A percentile compares a stretch with the other conserved stretches of the same genome.
Evolutionary conservation across 2,113 vertebrate species (phyloP).

Genomic region (Ondatra zibethicus): DNA sequence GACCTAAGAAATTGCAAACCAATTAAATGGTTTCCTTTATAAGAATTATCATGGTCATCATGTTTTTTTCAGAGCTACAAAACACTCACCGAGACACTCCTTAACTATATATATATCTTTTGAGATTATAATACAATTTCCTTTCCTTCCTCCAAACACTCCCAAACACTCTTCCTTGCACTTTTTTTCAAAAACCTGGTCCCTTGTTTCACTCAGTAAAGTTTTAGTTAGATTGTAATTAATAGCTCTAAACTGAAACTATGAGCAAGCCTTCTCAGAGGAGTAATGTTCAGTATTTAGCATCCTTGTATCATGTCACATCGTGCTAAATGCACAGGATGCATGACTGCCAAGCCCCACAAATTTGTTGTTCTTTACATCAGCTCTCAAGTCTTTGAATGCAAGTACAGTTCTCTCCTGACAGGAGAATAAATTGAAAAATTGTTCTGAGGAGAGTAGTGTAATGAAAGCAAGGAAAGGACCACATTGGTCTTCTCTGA

Average conservation of each 20-base stretch:
- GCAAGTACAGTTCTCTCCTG: not conserved
- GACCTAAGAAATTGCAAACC: not conserved
- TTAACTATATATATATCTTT: not conserved
- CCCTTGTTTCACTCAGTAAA: not conserved
- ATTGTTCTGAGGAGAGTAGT: not conserved
- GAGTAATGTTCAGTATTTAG: not conserved
- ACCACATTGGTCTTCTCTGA: not conserved
- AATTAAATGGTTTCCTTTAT: not conserved
- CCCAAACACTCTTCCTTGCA: not conserved
- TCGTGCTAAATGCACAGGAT: not conserved
- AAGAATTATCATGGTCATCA: not conserved
- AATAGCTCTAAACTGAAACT: not conserved
- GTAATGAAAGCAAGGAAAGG: not conserved
- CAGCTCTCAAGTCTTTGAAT: not conserved
- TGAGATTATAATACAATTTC: not conserved
- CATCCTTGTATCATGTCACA: not conserved
- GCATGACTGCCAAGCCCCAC: not conserved
- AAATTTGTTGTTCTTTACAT: not conserved
- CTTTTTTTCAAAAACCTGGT: not conserved
- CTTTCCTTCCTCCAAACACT: not conserved
- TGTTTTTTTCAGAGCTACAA: not conserved
- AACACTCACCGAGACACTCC: not conserved
- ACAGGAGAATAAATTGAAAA: not conserved
- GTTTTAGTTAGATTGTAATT: conserved; percentile 10
- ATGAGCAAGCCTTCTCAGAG: not conserved